Conservation (phyloP, 2,113 vertebrate genomes). For the Ageneiosus marmoratus region DNA sequence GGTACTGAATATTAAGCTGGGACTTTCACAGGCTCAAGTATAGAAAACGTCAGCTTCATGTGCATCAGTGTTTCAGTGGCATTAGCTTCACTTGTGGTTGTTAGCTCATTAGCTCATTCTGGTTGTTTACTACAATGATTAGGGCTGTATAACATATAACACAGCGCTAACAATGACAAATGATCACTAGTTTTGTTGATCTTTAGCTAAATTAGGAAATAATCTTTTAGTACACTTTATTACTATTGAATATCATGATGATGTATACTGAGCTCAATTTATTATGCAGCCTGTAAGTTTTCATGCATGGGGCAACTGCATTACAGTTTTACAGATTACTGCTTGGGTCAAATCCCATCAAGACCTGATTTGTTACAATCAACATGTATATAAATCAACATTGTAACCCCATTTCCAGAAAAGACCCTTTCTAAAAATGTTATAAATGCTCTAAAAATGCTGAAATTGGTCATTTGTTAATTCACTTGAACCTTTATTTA, state of each 20-base stretch:
- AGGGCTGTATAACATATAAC: neutral
- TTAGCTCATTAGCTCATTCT: neutral
- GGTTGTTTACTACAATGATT: neutral
- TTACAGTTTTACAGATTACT: no score
- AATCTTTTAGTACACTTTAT: neutral
- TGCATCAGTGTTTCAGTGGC: neutral
- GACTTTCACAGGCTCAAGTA: neutral
- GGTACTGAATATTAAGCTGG: no score
- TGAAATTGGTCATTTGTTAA: no score
- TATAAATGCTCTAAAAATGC: no score
- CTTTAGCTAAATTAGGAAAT: neutral
- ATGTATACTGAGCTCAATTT: neutral
- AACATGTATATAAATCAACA: no score
- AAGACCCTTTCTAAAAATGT: no score
- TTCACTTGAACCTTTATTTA: no score
- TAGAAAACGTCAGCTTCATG: neutral
- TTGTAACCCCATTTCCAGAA: no score
- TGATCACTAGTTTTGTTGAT: neutral
- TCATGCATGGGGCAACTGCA: no score
- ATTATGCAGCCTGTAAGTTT: no score
- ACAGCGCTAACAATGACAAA: neutral
- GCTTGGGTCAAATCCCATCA: no score
- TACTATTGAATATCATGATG: neutral
- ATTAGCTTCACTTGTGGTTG: neutral
- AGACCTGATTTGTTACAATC: no score